phyloP scores from a whole-genome alignment of 2,888 invertebrate species.

The Hybos culiciformis region DNA sequence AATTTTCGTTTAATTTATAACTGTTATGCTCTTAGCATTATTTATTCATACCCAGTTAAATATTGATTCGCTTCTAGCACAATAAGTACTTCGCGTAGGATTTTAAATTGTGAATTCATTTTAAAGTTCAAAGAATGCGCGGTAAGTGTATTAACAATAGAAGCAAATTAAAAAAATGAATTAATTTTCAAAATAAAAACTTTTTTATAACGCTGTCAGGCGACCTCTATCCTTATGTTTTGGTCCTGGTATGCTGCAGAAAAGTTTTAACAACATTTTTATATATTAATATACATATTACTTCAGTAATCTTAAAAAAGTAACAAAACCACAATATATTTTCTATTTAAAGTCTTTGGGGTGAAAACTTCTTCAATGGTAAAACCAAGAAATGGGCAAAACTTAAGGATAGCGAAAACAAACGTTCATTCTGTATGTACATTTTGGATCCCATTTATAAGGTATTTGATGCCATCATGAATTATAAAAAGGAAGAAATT shows the following conservation, averaged over 20 bases:
- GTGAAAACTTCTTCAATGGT: conserved; percentile 97
- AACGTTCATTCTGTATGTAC: conserved; percentile 98
- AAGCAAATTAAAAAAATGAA: conserved; percentile 41
- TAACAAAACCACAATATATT: not conserved
- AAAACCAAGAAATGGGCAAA: conserved; percentile 98
- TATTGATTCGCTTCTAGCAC: conserved; percentile 31
- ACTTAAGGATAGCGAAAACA: conserved; percentile 78
- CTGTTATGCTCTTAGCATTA: not conserved
- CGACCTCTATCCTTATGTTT: conserved; percentile 74
- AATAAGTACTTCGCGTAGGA: conserved; percentile 27
- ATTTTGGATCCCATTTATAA: conserved; percentile 98
- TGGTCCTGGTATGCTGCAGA: conserved; percentile 45
- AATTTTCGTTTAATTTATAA: not conserved
- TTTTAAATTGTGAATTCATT: conserved; percentile 15
- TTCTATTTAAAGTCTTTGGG: conserved; percentile 59
- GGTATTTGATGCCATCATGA: conserved; percentile 69
- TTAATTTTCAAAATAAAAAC: conserved; percentile 4
- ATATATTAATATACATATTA: not conserved
- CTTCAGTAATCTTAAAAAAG: not conserved
- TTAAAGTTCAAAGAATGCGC: conserved; percentile 22
- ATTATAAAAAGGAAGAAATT: conserved; percentile 90
- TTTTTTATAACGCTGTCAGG: conserved; percentile 49
- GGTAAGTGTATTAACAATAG: conserved; percentile 50
- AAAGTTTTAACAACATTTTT: conserved; percentile 21
- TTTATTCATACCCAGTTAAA: not conserved